Conservation (phyloP, 2,113 vertebrate species). For the Eudorcas thomsonii region DNA sequence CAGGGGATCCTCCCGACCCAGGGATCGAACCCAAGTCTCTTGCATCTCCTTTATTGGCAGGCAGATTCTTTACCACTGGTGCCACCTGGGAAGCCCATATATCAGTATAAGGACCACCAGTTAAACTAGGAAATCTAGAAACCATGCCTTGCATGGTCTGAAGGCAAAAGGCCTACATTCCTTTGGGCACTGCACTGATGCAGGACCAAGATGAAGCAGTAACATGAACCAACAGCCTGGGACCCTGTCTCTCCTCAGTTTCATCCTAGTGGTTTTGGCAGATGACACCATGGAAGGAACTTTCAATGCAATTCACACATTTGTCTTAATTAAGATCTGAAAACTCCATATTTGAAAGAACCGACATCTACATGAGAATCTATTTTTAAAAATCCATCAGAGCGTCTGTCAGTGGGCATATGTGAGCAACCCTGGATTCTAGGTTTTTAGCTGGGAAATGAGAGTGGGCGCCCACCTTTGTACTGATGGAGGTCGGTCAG, state of each 20-base stretch:
- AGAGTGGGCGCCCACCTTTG: conserved; percentile 85
- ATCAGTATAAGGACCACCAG: neutral
- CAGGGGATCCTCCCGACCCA: neutral
- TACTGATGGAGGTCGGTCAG: conserved; percentile 92
- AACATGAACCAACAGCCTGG: accelerated
- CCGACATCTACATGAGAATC: conserved; percentile 24
- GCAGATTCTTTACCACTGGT: neutral
- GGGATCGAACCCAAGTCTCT: neutral
- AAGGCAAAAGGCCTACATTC: neutral
- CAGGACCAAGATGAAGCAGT: neutral
- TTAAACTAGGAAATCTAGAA: neutral
- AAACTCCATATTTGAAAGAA: conserved; percentile 26
- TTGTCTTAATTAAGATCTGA: conserved; percentile 34
- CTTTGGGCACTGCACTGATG: neutral
- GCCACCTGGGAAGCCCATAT: neutral
- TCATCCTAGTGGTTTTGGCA: neutral
- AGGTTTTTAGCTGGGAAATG: neutral
- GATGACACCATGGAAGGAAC: neutral
- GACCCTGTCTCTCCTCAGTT: neutral
- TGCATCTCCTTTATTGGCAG: neutral
- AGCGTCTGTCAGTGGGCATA: neutral
- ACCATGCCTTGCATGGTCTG: neutral
- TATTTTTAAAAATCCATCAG: conserved; percentile 46
- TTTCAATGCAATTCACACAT: conserved; percentile 1
- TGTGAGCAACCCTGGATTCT: neutral